Percentiles rank a stretch among this genome's conserved stretches.
Conservation (phyloP, 1,140 invertebrate genomes). For the Drosophila biarmipes region DNA sequence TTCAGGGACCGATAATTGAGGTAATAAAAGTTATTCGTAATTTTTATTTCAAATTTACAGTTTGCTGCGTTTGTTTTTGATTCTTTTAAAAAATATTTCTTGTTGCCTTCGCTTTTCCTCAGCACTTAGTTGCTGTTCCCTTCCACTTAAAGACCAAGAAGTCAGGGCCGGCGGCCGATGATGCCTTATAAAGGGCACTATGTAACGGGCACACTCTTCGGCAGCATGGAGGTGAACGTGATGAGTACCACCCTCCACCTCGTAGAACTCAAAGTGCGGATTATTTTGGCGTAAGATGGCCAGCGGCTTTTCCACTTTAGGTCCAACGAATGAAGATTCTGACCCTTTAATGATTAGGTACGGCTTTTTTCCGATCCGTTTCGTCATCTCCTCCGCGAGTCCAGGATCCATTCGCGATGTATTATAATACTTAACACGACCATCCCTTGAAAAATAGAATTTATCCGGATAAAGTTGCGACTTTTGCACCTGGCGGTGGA, state of each 20-base stretch:
- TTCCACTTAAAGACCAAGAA: slow-evolving; percentile 40
- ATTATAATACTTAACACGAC: slow-evolving; percentile 84
- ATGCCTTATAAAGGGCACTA: slow-evolving; percentile 85
- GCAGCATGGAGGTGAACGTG: slow-evolving; percentile 89
- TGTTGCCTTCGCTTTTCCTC: slow-evolving; percentile 4
- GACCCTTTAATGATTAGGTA: slow-evolving; percentile 66
- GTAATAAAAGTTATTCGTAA: too few relatives aligned
- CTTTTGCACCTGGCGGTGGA: slow-evolving; percentile 86
- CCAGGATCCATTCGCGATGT: slow-evolving; percentile 12
- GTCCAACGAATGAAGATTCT: slow-evolving; percentile 10
- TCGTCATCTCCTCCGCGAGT: slow-evolving; percentile 37
- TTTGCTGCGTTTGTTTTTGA: slow-evolving; percentile 15
- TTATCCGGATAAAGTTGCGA: slow-evolving; percentile 86
- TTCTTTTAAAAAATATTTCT: slow-evolving; percentile 16
- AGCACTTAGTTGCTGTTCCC: slow-evolving; percentile 7
- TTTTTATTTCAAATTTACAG: slow-evolving; percentile 5
- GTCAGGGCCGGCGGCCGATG: slow-evolving; percentile 71
- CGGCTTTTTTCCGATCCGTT: slow-evolving; percentile 52
- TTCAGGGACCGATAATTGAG: too few relatives aligned
- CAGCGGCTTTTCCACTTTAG: slow-evolving; percentile 81
- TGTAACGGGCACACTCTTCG: slow-evolving; percentile 85
- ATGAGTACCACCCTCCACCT: slow-evolving; percentile 86
- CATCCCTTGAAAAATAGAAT: slow-evolving; percentile 87
- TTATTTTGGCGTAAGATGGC: slow-evolving; percentile 85
- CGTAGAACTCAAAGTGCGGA: slow-evolving; percentile 86